Evolutionary conservation across 2,797 vertebrate genomes (phyloP).

Genomic region (Cyclopterus lumpus): DNA sequence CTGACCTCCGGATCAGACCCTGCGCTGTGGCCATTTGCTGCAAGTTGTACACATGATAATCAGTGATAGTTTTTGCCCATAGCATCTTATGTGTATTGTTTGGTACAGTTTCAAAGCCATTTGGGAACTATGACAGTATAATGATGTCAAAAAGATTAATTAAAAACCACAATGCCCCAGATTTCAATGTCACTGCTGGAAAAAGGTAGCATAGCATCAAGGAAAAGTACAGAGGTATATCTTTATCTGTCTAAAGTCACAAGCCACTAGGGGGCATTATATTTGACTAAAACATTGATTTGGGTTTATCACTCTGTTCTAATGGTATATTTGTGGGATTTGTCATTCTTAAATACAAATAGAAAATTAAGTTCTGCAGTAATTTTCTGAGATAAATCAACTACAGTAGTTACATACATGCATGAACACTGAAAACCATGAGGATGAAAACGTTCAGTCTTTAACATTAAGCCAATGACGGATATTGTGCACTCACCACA

Average conservation of each 20-base stretch:
- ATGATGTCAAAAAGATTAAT: background rate
- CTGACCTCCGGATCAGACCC: conserved; percentile 88
- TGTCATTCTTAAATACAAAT: background rate
- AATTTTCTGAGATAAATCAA: background rate
- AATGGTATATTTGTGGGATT: background rate
- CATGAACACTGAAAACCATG: background rate
- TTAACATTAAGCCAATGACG: background rate
- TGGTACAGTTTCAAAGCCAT: background rate
- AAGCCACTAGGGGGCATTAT: background rate
- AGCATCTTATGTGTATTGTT: background rate
- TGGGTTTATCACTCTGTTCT: background rate
- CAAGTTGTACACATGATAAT: conserved; percentile 5
- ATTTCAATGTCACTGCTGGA: background rate
- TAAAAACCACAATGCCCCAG: background rate
- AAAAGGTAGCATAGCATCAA: background rate
- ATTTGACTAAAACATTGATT: background rate
- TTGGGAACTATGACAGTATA: background rate
- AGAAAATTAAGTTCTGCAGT: background rate
- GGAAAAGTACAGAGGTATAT: background rate
- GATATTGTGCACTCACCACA: conserved; percentile 84
- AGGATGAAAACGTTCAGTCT: background rate
- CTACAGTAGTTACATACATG: background rate
- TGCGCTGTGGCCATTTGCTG: conserved; percentile 94
- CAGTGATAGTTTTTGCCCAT: background rate
- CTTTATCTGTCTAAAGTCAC: background rate